Conservation (phyloP, 2,888 invertebrate genomes). For the Hirtodrosophila histrioides region DNA sequence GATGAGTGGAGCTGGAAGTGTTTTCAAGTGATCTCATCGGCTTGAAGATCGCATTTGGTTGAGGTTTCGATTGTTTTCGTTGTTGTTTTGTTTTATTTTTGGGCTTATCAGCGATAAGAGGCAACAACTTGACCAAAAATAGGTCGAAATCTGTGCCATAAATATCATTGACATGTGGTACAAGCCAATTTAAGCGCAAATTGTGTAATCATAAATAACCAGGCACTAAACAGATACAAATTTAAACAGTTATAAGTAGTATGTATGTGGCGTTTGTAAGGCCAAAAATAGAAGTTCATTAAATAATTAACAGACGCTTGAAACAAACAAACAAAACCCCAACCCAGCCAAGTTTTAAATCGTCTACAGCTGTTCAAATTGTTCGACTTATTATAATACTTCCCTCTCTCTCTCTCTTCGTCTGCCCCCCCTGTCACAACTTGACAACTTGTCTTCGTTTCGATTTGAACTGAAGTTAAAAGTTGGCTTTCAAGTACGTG, state of each 20-base stretch:
- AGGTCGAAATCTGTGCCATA: conserved; percentile 46
- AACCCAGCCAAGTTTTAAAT: conserved; percentile 1
- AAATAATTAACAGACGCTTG: conserved; percentile 46
- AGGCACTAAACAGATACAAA: conserved; percentile 11
- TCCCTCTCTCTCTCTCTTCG: no score
- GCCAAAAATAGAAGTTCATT: conserved; percentile 64
- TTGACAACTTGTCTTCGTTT: no score
- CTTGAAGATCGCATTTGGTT: background rate
- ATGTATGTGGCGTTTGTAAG: conserved; percentile 55
- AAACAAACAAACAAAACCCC: conserved; percentile 21
- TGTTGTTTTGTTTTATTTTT: background rate
- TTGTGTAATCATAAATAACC: conserved; percentile 52
- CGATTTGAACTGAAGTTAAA: conserved; percentile 1
- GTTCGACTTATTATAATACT: background rate
- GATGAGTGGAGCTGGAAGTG: conserved; percentile 7
- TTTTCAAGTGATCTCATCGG: conserved; percentile 48
- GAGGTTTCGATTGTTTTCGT: background rate
- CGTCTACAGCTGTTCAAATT: conserved; percentile 60
- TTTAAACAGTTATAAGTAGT: conserved; percentile 46
- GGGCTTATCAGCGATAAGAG: conserved; percentile 42
- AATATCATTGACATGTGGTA: conserved; percentile 42
- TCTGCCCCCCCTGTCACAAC: no score
- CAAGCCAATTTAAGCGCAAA: conserved; percentile 10
- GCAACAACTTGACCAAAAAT: conserved; percentile 40
- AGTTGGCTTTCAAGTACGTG: conserved; percentile 51